Evolutionary conservation across 2,888 invertebrate genomes (phyloP).

Genomic region (Balanococcus diminutus): DNA sequence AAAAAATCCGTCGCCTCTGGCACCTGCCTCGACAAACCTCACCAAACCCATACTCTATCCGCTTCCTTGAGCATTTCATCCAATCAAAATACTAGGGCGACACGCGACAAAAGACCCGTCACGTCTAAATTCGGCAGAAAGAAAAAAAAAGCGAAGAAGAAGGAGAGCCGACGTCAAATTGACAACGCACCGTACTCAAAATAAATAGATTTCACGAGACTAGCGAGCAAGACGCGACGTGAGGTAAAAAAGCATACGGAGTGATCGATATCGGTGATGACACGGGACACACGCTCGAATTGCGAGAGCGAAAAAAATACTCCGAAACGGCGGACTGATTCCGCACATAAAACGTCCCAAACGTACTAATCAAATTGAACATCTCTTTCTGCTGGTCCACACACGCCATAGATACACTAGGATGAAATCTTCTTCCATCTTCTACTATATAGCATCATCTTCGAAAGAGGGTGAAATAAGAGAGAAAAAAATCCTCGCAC

Average conservation of each 20-base stretch:
- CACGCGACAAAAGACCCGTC: background rate
- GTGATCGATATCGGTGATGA: constrained; percentile 22
- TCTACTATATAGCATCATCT: too few species aligned
- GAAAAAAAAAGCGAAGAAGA: too few species aligned
- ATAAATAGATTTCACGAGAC: constrained; percentile 1
- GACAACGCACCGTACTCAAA: constrained; percentile 21
- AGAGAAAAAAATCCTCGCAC: too few species aligned
- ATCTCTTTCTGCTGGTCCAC: background rate
- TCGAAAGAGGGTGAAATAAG: too few species aligned
- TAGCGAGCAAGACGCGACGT: too few species aligned
- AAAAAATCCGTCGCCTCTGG: too few species aligned
- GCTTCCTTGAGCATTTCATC: background rate
- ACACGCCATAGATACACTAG: background rate
- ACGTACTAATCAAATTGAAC: constrained; percentile 11
- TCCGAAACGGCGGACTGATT: background rate
- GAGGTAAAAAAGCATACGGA: background rate
- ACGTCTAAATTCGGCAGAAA: too few species aligned
- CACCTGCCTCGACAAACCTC: too few species aligned
- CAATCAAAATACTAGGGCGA: background rate
- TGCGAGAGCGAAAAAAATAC: background rate
- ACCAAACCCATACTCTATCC: too few species aligned
- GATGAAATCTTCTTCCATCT: background rate
- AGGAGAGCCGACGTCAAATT: background rate
- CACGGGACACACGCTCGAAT: background rate
- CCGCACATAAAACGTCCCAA: background rate